Evolutionary conservation across 92 coral and sea anemone species (phyloP).

Genomic region (Phymanthus crucifer): DNA sequence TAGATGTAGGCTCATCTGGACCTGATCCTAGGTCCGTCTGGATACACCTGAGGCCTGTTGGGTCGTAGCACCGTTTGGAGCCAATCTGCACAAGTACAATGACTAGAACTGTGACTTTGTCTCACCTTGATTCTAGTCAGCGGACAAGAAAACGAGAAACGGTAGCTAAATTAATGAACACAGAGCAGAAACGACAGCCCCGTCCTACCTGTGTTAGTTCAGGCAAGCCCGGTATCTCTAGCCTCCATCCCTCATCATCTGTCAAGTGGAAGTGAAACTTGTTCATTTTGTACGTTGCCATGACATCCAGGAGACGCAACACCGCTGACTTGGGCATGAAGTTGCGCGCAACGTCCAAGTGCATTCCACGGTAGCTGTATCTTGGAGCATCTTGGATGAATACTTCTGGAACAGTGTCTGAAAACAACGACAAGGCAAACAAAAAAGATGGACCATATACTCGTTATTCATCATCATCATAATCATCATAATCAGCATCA

Average conservation of each 20-base stretch:
- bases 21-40: conserved; percentile 84
- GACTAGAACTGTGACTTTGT: neutral
- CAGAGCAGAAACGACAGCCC: neutral
- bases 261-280: conserved; percentile 87
- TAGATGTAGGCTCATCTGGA: conserved; percentile 57
- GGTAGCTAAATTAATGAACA: neutral
- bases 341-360: conserved; percentile 91
- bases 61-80: conserved; percentile 80
- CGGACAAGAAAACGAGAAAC: too few relatives aligned
- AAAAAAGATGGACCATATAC: neutral
- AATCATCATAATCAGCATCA: too few relatives aligned
- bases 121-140: neutral
- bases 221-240: conserved; percentile 87
- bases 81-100: conserved; percentile 61
- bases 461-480: too few relatives aligned
- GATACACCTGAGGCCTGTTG: conserved; percentile 60
- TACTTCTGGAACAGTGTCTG: conserved; percentile 51
- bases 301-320: conserved; percentile 73
- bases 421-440: neutral
- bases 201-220: conserved; percentile 68
- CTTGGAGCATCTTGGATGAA: conserved; percentile 75
- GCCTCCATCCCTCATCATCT: conserved; percentile 95
- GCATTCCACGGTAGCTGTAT: conserved; percentile 86
- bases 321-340: conserved; percentile 75
- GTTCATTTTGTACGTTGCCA: conserved; percentile 96